These are phyloP conservation scores for Sebastes miniatus DNA, from an alignment of 2,797 vertebrate species.

Conservation along the genomic window DNA sequence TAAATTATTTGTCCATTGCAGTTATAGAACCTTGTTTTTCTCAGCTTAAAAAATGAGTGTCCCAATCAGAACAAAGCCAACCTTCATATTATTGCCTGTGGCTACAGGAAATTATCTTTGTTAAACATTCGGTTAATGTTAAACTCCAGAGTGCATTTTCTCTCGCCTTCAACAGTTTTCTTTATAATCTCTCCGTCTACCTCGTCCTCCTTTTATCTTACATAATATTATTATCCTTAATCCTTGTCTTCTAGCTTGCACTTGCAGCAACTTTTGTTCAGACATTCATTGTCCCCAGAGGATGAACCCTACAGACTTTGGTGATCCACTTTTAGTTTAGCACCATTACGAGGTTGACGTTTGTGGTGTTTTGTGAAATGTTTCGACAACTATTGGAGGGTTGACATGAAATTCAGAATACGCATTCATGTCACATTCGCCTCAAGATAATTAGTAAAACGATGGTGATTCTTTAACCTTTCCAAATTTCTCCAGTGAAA, in stretches of 20 bases:
- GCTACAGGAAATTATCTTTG: not conserved
- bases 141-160: not conserved
- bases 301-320: not conserved
- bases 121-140: not conserved
- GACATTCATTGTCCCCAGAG: not conserved
- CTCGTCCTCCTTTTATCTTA: not conserved
- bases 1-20: not conserved
- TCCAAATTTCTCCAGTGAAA: no score
- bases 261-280: not conserved
- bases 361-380: not conserved
- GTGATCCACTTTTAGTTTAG: not conserved
- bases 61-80: slow-evolving; percentile 2
- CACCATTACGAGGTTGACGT: not conserved
- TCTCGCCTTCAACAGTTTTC: not conserved
- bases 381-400: not conserved
- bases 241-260: not conserved
- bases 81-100: not conserved
- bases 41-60: not conserved
- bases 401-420: not conserved
- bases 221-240: not conserved
- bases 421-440: not conserved
- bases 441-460: not conserved
- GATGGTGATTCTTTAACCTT: not conserved
- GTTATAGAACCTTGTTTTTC: not conserved
- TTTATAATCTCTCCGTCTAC: not conserved